Percentiles rank a stretch among this genome's conserved stretches.
Evolutionary conservation across 1,140 invertebrate species (phyloP).

Genomic region (Octopus sinensis): DNA sequence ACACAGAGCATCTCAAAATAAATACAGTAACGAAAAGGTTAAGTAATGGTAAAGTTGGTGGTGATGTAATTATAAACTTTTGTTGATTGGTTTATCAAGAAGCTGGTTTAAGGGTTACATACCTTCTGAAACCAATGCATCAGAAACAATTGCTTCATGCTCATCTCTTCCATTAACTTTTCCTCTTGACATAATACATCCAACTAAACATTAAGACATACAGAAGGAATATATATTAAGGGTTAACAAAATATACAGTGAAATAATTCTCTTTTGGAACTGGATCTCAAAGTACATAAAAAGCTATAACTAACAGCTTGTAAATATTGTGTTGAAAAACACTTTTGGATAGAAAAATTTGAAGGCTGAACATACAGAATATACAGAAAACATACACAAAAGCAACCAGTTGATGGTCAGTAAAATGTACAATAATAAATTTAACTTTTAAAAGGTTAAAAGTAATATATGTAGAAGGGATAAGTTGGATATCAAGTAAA

Average conservation of each 20-base stretch:
- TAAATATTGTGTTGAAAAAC: not conserved
- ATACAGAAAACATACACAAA: too few relatives aligned
- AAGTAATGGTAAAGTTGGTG: too few relatives aligned
- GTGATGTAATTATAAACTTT: too few relatives aligned
- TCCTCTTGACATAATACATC: conserved; percentile 41
- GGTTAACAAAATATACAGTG: not conserved
- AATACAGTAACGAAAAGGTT: too few relatives aligned
- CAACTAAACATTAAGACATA: conserved; percentile 23
- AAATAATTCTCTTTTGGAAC: not conserved
- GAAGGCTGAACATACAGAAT: too few relatives aligned
- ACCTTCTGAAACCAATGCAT: conserved; percentile 45
- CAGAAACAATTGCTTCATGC: conserved; percentile 42
- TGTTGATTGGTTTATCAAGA: too few relatives aligned
- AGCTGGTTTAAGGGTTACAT: not conserved
- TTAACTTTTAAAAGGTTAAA: too few relatives aligned
- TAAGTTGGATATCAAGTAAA: too few relatives aligned
- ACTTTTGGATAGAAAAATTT: not conserved
- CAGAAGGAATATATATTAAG: conserved; percentile 10
- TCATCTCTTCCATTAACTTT: conserved; percentile 37
- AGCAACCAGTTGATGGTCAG: too few relatives aligned
- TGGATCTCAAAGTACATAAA: not conserved
- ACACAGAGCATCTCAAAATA: too few relatives aligned
- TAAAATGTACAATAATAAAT: too few relatives aligned
- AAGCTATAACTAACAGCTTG: not conserved
- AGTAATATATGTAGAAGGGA: too few relatives aligned